Base-by-base conservation (phyloP, 2,113 vertebrate genomes). In the Rhineura floridana region DNA sequence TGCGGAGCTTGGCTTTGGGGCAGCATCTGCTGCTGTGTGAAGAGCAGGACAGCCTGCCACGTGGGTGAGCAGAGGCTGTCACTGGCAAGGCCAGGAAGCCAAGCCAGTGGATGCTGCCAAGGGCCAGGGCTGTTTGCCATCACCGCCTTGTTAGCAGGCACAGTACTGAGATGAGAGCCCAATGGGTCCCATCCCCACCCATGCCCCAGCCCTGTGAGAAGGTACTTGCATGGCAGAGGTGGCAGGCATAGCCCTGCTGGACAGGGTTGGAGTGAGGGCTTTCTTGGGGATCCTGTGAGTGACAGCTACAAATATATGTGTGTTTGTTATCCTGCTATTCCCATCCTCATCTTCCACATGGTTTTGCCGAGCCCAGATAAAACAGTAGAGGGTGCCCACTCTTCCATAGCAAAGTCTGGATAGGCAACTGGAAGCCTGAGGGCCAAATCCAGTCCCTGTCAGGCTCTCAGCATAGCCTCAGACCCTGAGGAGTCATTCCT, bases 21-120 rank as follows among this genome's bases (percentile, higher is more conserved):
- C 21, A 59, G 72, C 76, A 87, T 69, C 85, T 80, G 85, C 77
- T 87, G 85, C 85, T 80, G 85, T 80, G 62, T 70, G 77, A 79
- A 80, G 76, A 87, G 78, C 85, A 70, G 78, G 85, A 78, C 85
- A 17, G 44, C 77, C 46, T 87, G 76, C 46, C 85, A 87, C n/a
- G 62, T 87, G 85, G 85, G 55, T 80, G 85, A 87, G 48, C 76
- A 55, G 85, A 81, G 36, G 17, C 80, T 28, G 23, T 82, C 59
- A 44, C 36, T 44, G 59, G 55, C 62, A 23, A 33, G 79, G 79
- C 17, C 8, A 21, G 1, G n/a, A 39, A 28, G 52, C 79, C 8
- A n/a, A 36, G 19, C 62, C n/a, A 13, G 48, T 30, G 28, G 17
- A 2, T 2, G 36, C 33, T 17, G 39, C 59, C 39, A 19, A 81